phyloP scores from a whole-genome alignment of 2,888 invertebrate genomes.

The Caenorhabditis zanzibari region DNA sequence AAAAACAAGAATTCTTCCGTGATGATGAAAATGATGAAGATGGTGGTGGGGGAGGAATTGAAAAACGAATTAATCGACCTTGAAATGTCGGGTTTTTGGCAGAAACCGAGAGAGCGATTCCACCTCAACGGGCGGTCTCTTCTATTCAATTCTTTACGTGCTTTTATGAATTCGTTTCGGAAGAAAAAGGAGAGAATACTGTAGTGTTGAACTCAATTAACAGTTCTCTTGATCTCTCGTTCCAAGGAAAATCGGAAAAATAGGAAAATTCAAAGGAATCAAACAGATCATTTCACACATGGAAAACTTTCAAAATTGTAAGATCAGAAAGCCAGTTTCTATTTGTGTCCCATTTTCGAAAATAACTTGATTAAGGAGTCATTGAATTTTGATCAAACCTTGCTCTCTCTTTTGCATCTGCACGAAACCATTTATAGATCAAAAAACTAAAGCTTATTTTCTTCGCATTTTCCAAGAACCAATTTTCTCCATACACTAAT shows the following conservation, averaged over 20 bases:
- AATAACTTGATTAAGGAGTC: conserved; percentile 1
- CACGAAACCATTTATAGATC: conserved; percentile 25
- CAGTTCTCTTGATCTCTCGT: conserved; percentile 24
- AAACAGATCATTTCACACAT: no score
- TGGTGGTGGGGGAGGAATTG: background rate
- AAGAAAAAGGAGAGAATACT: background rate
- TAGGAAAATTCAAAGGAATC: background rate
- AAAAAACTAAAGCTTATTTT: conserved; percentile 15
- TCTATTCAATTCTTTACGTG: conserved; percentile 12
- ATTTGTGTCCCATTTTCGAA: background rate
- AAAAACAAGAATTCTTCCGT: conserved; percentile 26
- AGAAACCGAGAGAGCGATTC: conserved; percentile 5
- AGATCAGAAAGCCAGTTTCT: background rate
- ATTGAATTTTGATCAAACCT: conserved; percentile 1
- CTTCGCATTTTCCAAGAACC: conserved; percentile 5
- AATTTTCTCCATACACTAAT: conserved; percentile 16
- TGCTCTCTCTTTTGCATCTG: background rate
- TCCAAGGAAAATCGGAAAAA: background rate
- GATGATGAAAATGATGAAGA: conserved; percentile 12
- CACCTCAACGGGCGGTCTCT: conserved; percentile 32
- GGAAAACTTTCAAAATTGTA: background rate
- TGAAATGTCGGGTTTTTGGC: conserved; percentile 43
- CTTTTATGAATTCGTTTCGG: conserved; percentile 25
- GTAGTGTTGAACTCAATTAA: conserved; percentile 15
- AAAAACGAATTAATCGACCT: conserved; percentile 52